Percentiles rank a stretch among this genome's conserved stretches.
phyloP scores from a whole-genome alignment of 2,113 vertebrate genomes.

The Atractosteus spatula region DNA sequence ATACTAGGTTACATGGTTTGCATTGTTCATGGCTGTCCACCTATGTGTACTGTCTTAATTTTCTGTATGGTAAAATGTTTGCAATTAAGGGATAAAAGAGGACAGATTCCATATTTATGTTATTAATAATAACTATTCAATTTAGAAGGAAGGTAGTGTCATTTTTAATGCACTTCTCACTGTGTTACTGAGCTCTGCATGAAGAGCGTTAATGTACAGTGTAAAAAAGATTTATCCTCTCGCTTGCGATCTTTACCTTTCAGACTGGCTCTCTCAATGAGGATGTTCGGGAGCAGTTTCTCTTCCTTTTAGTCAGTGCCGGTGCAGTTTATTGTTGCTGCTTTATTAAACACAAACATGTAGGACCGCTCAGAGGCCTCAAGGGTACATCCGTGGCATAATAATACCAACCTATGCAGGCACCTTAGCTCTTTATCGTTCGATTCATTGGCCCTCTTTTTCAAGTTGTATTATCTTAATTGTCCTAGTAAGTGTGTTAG shows the following conservation, averaged over 20 bases:
- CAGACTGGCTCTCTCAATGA: neutral
- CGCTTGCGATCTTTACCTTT: neutral
- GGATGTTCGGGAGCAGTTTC: neutral
- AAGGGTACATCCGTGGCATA: conserved; percentile 41
- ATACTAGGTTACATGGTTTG: no score
- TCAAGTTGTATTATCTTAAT: conserved; percentile 74
- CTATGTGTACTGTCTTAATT: no score
- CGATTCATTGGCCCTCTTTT: conserved; percentile 57
- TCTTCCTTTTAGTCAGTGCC: neutral
- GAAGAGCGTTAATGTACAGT: no score
- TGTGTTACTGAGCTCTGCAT: no score
- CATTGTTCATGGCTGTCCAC: no score
- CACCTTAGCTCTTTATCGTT: conserved; percentile 31
- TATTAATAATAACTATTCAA: no score
- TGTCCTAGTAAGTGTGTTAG: conserved; percentile 73
- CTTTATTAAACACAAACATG: neutral
- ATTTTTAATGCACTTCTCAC: no score
- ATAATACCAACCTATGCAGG: conserved; percentile 23
- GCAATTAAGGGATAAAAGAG: no score
- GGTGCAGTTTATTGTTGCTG: neutral
- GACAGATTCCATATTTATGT: no score
- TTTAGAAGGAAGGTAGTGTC: no score
- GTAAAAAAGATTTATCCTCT: no score
- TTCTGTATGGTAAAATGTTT: no score
- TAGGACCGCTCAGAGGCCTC: conserved; percentile 34